These are phyloP conservation scores for Micoletzkya japonica DNA, from an alignment of 2,888 invertebrate species.

Conservation along the genomic window DNA sequence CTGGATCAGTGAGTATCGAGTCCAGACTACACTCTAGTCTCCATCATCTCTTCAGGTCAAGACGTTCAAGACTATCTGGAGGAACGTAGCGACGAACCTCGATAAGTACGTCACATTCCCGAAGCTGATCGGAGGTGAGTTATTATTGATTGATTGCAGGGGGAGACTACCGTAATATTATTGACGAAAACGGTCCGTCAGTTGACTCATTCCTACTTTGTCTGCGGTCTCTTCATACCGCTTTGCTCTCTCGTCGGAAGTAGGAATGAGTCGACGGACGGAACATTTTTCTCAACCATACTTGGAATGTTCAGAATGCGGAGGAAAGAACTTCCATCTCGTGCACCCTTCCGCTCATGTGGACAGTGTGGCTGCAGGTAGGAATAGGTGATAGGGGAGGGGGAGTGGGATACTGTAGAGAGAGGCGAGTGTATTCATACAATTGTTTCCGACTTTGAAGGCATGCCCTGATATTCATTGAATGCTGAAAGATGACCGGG, in stretches of 20 bases:
- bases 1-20: constrained; percentile 82
- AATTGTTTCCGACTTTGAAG: neutral
- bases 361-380: constrained; percentile 74
- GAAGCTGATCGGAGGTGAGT: constrained; percentile 75
- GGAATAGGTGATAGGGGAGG: neutral
- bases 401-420: too few species aligned
- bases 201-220: too few species aligned
- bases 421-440: too few species aligned
- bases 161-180: neutral
- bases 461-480: neutral
- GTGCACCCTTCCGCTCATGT: constrained; percentile 88
- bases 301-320: constrained; percentile 85
- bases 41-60: constrained; percentile 8
- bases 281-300: too few species aligned
- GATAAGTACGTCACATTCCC: constrained; percentile 85
- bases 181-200: neutral
- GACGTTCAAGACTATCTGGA: constrained; percentile 84
- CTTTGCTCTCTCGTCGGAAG: too few species aligned
- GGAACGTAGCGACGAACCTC: constrained; percentile 86
- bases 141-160: neutral
- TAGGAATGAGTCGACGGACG: too few species aligned
- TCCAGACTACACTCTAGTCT: neutral
- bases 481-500: neutral
- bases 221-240: too few species aligned
- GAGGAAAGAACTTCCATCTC: constrained; percentile 98